A percentile compares a stretch with the other conserved stretches of the same genome.
Evolutionary conservation across 1,140 invertebrate genomes (phyloP).

Genomic region (Halyomorpha halys): DNA sequence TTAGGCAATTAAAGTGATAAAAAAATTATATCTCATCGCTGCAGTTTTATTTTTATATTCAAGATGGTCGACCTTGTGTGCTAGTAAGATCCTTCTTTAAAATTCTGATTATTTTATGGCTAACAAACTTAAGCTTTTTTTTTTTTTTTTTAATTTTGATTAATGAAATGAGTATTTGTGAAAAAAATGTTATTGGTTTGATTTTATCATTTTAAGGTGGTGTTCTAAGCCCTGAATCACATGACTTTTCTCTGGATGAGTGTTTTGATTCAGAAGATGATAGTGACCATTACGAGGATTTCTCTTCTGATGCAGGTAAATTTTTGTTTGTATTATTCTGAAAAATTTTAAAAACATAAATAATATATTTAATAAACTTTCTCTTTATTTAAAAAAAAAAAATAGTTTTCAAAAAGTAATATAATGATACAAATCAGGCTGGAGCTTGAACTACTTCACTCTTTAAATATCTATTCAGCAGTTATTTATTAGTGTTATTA

Average conservation of each 20-base stretch:
- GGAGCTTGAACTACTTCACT: no score
- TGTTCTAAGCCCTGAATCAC: slow-evolving; percentile 66
- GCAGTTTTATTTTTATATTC: no score
- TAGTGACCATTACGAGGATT: slow-evolving; percentile 77
- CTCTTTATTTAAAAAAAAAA: no score
- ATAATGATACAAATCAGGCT: no score
- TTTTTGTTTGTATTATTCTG: background rate
- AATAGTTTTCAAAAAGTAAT: background rate
- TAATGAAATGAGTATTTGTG: slow-evolving; percentile 13
- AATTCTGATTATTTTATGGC: background rate
- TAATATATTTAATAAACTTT: background rate
- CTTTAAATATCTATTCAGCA: no score
- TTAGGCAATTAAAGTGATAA: no score
- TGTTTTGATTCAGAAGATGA: slow-evolving; percentile 64
- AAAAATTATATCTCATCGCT: background rate
- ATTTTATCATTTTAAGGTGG: slow-evolving; percentile 40
- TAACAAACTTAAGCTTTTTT: background rate
- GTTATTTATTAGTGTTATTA: no score
- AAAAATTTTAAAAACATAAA: background rate
- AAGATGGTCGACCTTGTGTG: no score
- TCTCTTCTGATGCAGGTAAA: slow-evolving; percentile 64
- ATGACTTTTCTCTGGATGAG: slow-evolving; percentile 75
- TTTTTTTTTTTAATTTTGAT: background rate
- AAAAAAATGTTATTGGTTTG: slow-evolving; percentile 13
- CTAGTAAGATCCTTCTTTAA: background rate